These are phyloP conservation scores for Halcyon smyrnensis DNA, from an alignment of 2,797 vertebrate genomes.

Conservation along the genomic window DNA sequence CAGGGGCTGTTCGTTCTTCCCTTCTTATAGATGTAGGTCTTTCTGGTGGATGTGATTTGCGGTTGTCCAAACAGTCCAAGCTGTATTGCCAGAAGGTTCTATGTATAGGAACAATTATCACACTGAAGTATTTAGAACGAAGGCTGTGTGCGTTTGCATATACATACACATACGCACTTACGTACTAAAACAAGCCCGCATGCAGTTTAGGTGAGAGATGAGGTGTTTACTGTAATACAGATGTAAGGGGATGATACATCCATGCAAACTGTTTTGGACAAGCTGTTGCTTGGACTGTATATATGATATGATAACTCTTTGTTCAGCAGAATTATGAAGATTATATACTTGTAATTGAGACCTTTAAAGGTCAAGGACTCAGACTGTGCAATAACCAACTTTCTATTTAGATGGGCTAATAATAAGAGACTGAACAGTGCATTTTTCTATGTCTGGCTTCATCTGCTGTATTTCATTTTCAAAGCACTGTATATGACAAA, in stretches of 20 bases:
- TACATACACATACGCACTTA: not conserved
- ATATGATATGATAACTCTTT: not conserved
- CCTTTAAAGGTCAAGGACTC: not conserved
- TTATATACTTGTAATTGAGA: not conserved
- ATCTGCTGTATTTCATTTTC: not conserved
- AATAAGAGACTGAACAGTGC: not conserved
- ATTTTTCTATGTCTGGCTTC: not conserved
- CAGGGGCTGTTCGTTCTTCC: not conserved
- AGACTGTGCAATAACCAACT: not conserved
- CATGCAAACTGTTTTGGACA: not conserved
- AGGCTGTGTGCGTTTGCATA: not conserved
- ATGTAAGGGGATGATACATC: not conserved
- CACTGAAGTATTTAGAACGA: not conserved
- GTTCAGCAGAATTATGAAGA: not conserved
- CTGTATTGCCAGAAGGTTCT: not conserved
- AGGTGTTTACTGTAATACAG: not conserved
- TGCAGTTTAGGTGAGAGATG: not conserved
- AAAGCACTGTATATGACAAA: conserved; percentile 39
- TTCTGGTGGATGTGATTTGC: not conserved
- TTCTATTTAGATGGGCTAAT: not conserved
- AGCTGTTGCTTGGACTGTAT: not conserved
- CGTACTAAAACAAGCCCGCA: not conserved
- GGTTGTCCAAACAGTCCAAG: not conserved
- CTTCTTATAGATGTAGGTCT: not conserved
- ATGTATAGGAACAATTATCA: not conserved